Conservation (phyloP, 2,113 vertebrate genomes). For the Beaufortia kweichowensis region DNA sequence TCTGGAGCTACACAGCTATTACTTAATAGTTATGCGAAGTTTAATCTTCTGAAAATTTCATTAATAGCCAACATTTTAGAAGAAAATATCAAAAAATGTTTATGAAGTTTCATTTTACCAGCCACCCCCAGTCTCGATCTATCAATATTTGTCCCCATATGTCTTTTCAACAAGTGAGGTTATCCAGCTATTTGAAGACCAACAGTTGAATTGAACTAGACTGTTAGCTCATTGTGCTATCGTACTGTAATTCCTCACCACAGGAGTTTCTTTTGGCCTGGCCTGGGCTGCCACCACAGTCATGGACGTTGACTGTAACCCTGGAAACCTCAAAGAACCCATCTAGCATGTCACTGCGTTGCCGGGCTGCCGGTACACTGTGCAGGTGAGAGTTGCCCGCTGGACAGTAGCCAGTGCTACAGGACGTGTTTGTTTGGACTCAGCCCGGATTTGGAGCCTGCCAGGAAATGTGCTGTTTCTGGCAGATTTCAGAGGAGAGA, state of each 20-base stretch:
- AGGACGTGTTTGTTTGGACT: slow-evolving; percentile 88
- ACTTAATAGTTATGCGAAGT: too few species aligned
- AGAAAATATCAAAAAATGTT: background rate
- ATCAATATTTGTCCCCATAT: slow-evolving; percentile 48
- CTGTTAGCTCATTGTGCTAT: slow-evolving; percentile 54
- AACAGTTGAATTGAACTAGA: slow-evolving; percentile 38
- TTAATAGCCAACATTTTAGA: background rate
- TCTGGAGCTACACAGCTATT: too few species aligned
- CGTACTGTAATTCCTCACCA: slow-evolving; percentile 46
- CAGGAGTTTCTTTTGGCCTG: slow-evolving; percentile 55
- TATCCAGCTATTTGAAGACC: slow-evolving; percentile 43
- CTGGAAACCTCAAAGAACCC: slow-evolving; percentile 59
- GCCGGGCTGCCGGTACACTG: slow-evolving; percentile 74
- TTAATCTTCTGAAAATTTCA: too few species aligned
- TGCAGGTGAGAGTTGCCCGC: slow-evolving; percentile 83
- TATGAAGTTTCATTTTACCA: slow-evolving; percentile 19
- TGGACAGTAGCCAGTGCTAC: slow-evolving; percentile 63
- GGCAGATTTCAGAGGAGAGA: slow-evolving; percentile 79
- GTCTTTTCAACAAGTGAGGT: slow-evolving; percentile 32
- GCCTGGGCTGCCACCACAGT: slow-evolving; percentile 12
- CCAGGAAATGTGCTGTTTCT: slow-evolving; percentile 84
- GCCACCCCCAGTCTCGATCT: slow-evolving; percentile 40
- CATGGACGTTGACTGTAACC: slow-evolving; percentile 38
- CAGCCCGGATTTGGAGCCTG: slow-evolving; percentile 75
- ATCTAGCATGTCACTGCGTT: slow-evolving; percentile 53